These are phyloP conservation scores for Sternotherus odoratus DNA, from an alignment of 2,797 vertebrate species.

Conservation along the genomic window DNA sequence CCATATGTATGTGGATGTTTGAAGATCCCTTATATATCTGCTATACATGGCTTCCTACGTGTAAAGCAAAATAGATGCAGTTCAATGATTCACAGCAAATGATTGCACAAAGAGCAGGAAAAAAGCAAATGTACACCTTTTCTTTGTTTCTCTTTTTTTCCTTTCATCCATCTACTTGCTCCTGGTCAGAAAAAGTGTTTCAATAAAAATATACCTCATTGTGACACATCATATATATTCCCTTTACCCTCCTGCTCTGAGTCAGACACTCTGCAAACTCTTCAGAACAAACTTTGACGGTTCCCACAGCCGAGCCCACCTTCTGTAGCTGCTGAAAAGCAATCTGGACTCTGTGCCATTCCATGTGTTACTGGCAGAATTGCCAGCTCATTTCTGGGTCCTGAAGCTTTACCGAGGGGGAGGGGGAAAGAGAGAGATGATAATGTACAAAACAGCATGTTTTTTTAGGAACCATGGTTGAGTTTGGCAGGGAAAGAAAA, in stretches of 20 bases:
- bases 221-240: neutral
- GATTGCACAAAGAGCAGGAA: neutral
- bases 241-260: neutral
- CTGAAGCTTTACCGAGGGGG: fast-evolving
- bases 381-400: neutral
- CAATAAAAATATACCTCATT: neutral
- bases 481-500: neutral
- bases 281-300: neutral
- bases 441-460: neutral
- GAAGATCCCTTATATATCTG: neutral
- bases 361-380: neutral
- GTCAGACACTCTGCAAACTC: neutral
- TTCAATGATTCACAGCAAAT: neutral
- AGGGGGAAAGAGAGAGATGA: neutral
- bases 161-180: neutral
- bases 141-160: neutral
- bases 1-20: neutral
- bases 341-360: neutral
- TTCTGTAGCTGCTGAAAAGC: neutral
- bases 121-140: neutral
- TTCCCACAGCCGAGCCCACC: neutral
- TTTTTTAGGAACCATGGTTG: neutral
- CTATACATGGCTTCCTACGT: neutral
- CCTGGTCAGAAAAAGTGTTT: neutral
- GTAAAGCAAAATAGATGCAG: neutral